Conservation (phyloP, 1,140 invertebrate genomes). For the Eriosoma lanigerum region DNA sequence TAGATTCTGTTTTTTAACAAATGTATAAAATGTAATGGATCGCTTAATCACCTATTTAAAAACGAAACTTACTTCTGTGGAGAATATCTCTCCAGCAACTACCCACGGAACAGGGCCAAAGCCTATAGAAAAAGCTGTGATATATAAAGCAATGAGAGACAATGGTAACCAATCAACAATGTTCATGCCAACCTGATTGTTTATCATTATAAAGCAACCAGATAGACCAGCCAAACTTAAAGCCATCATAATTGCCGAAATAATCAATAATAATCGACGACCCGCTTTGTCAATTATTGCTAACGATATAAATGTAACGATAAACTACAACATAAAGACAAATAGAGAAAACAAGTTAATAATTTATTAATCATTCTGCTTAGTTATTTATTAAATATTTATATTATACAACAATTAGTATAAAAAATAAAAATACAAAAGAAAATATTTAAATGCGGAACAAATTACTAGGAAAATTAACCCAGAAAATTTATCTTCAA, state of each 20-base stretch:
- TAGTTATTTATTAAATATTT: too few species aligned
- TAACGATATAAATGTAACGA: background rate
- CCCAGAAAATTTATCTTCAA: too few species aligned
- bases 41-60: too few species aligned
- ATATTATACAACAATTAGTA: too few species aligned
- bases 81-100: conserved; percentile 73
- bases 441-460: too few species aligned
- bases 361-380: too few species aligned
- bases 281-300: background rate
- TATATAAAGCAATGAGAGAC: conserved; percentile 61
- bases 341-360: too few species aligned
- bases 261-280: background rate
- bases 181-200: conserved; percentile 54
- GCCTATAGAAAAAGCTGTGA: conserved; percentile 67
- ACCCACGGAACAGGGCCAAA: conserved; percentile 80
- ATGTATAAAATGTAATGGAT: too few species aligned
- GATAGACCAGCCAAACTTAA: background rate
- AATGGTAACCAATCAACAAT: conserved; percentile 62
- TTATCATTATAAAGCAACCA: background rate
- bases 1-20: too few species aligned
- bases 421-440: too few species aligned
- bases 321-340: background rate
- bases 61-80: conserved; percentile 65
- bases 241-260: background rate
- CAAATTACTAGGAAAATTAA: too few species aligned